Percentiles rank a stretch among this genome's conserved stretches.
These are phyloP conservation scores for Mactra quadrangularis DNA, from an alignment of 1,140 invertebrate species.

Conservation along the genomic window DNA sequence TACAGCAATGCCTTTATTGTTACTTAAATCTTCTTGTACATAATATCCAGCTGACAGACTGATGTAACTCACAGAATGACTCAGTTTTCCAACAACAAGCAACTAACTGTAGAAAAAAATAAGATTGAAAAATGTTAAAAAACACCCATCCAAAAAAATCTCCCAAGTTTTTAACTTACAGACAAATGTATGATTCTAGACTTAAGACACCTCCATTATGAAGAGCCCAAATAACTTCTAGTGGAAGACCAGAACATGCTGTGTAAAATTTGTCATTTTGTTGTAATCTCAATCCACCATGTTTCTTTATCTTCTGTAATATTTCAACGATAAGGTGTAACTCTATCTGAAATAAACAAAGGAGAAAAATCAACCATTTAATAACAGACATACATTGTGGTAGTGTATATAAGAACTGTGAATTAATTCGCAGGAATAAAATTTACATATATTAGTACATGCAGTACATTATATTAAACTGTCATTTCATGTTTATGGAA, in stretches of 20 bases:
- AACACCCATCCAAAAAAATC: too few species aligned
- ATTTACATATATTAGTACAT: neutral
- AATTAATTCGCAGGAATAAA: neutral
- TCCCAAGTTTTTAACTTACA: too few species aligned
- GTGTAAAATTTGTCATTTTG: neutral
- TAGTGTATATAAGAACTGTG: neutral
- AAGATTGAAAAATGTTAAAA: too few species aligned
- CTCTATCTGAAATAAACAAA: constrained; percentile 4
- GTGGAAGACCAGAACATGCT: neutral
- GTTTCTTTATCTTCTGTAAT: constrained; percentile 16
- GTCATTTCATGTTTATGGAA: neutral
- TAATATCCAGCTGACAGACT: too few species aligned
- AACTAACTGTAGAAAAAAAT: too few species aligned
- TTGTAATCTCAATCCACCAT: neutral
- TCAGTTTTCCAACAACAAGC: too few species aligned
- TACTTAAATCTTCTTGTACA: too few species aligned
- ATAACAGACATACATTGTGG: neutral
- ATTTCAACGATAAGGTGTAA: neutral
- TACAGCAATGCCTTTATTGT: too few species aligned
- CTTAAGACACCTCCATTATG: constrained; percentile 42
- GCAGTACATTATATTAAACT: neutral
- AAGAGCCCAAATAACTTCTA: constrained; percentile 16
- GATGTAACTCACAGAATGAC: too few species aligned
- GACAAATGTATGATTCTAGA: constrained; percentile 2
- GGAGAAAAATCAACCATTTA: neutral